phyloP scores from a whole-genome alignment of 2,797 vertebrate genomes.

The Labeo calbasu region DNA sequence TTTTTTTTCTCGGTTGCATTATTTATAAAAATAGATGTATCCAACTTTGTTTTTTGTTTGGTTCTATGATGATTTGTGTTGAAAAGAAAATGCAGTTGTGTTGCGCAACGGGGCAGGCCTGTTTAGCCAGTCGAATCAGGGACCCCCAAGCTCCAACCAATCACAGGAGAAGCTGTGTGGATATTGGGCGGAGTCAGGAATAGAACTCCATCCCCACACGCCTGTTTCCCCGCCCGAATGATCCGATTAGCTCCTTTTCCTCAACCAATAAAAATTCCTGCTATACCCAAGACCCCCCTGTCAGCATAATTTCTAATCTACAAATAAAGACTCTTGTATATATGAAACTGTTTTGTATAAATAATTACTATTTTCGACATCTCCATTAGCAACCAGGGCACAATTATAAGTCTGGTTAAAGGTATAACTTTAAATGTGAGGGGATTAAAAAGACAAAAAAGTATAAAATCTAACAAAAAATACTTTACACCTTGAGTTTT shows the following conservation, averaged over 20 bases:
- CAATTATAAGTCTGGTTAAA: conserved; percentile 87
- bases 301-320: conserved; percentile 84
- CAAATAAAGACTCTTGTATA: conserved; percentile 90
- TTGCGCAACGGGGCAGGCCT: conserved; percentile 65
- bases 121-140: conserved; percentile 77
- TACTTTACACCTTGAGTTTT: conserved; percentile 75
- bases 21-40: conserved; percentile 56
- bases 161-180: conserved; percentile 69
- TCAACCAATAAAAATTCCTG: conserved; percentile 67
- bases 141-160: conserved; percentile 70
- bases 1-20: conserved; percentile 54
- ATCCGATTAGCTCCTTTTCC: conserved; percentile 64
- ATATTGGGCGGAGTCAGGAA: conserved; percentile 73
- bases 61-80: conserved; percentile 65
- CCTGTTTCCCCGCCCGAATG: conserved; percentile 63
- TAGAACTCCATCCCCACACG: conserved; percentile 67
- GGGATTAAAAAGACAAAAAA: conserved; percentile 72
- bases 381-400: conserved; percentile 92
- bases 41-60: conserved; percentile 60
- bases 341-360: conserved; percentile 98
- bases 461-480: conserved; percentile 73
- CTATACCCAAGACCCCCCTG: conserved; percentile 68
- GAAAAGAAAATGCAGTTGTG: conserved; percentile 61
- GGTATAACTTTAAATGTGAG: conserved; percentile 83
- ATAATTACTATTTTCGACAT: conserved; percentile 99